Base-by-base conservation (phyloP, 1,140 invertebrate genomes). In the Agrilus planipennis region DNA sequence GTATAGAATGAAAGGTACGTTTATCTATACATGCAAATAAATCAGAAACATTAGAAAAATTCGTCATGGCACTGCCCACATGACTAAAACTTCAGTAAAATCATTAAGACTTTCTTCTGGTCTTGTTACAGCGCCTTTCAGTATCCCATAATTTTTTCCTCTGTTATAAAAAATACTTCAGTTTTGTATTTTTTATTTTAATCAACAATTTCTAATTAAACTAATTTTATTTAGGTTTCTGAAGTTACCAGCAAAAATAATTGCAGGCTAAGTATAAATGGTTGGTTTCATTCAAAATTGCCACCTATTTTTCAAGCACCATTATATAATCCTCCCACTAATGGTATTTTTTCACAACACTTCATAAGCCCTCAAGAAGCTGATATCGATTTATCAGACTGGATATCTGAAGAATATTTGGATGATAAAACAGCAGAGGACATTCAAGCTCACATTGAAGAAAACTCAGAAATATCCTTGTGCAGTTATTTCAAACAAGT, bases 221-320 rank as follows among this genome's bases (percentile, higher is more conserved):
- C n/a, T n/a, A n/a, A n/a, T n/a, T n/a, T n/a, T n/a, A n/a, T n/a
- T n/a, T n/a, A 77, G 67, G 79, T 84, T 19, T 68, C 70, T 7
- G 81, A 84, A 63, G 71, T 84, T 20, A 60, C 67, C 4, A 70
- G 70, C 4, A 58, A 70, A 40, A 69, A 77, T 44, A 69, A 75
- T 49, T 72, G 68, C 23, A 69, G 80, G 29, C 66, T 79, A 42
- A 76, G 77, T 12, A 78, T 84, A 32, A 83, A 82, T 50, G 81
- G 81, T 23, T 84, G 81, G 80, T 84, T 84, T 55, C 78, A 84
- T 56, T 76, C 49, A 21, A 54, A 57, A 49, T 39, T 42, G 25
- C 42, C 47, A 17, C 49, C 49, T 21, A 34, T 52, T 37, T 49
- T 62, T 56, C 39, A 58, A 44, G 34, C 52, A 44, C 52, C 65